Evolutionary conservation across 2,888 invertebrate species (phyloP), one percentile per base, ranked within the genome.

Genomic region (Hemicrepidius hirtus): DNA sequence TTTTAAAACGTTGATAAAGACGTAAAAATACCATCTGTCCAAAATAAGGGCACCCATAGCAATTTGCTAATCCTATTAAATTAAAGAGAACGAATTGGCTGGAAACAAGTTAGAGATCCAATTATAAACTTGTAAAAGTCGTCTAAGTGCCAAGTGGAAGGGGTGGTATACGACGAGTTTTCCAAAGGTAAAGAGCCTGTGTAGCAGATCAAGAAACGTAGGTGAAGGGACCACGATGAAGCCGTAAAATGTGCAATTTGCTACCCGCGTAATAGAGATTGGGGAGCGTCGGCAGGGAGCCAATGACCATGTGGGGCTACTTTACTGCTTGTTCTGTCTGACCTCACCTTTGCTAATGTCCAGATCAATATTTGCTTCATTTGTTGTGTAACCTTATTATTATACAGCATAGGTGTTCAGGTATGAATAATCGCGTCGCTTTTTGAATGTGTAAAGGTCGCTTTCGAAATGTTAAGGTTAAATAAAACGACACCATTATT

Each of bases 221-320:
- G 80, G 78, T 76, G 76, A 78, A 77, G n/a, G 78, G 76, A 57
- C 70, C 77, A 75, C 77, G 80, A 82, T 81, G 81, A 81, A 82
- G 80, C 80, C 79, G 77, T 83, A 83, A 83, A 83, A 83, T 79
- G 74, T 77, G 81, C 80, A 82, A 82, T 82, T 82, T 82, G 81
- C 80, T 74, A 79, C 80, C 80, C 80, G 78, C 79, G 77, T 82
- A 82, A 82, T 82, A 78, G 81, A 82, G 82, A 82, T 81, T 79
- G 81, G 81, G 80, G 81, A 55, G 59, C 64, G 68, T 73, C 73
- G 73, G 78, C 76, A 77, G 75, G 76, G 77, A 77, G 77, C 75
- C 76, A 76, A 78, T 76, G 76, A 76, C 73, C 73, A 73, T 69
- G 60, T 67, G 53, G 64, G 73, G 69, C 50, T 73, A 68, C 73